Percentiles rank a stretch among this genome's conserved stretches.
Evolutionary conservation across 2,888 invertebrate species (phyloP).

Genomic region (Drosophila leonis): DNA sequence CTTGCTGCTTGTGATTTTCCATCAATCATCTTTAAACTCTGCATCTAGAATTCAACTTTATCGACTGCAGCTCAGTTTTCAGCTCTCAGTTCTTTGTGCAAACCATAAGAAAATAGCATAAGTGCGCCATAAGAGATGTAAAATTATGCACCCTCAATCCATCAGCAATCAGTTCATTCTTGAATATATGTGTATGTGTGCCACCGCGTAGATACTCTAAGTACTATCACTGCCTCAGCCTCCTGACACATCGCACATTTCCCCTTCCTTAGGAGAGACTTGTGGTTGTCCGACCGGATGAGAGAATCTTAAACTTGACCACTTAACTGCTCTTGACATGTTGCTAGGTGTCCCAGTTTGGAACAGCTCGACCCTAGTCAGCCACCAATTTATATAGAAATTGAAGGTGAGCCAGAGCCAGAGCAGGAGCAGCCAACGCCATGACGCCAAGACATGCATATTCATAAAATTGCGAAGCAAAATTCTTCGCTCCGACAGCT

Average conservation of each 20-base stretch:
- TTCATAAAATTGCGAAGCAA: slow-evolving; percentile 61
- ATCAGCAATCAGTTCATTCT: slow-evolving; percentile 5
- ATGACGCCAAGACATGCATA: slow-evolving; percentile 59
- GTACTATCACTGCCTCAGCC: not conserved
- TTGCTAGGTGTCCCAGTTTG: slow-evolving; percentile 28
- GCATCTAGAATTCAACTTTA: not conserved
- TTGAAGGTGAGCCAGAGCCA: slow-evolving; percentile 5
- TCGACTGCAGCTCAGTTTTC: slow-evolving; percentile 3
- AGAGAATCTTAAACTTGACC: slow-evolving; percentile 52
- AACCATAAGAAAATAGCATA: slow-evolving; percentile 1
- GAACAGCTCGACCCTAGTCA: not conserved
- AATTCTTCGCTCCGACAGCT: slow-evolving; percentile 48
- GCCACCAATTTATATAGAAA: slow-evolving; percentile 34
- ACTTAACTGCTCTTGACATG: slow-evolving; percentile 62
- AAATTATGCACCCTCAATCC: slow-evolving; percentile 50
- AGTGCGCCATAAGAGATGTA: slow-evolving; percentile 22
- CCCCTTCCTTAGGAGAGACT: not conserved
- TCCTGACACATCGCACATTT: not conserved
- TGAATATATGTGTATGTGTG: not conserved
- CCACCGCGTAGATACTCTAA: not conserved
- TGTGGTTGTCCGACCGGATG: slow-evolving; percentile 11
- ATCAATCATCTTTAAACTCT: slow-evolving; percentile 21
- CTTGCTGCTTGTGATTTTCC: not conserved
- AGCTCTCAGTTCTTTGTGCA: slow-evolving; percentile 3
- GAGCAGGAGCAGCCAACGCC: not conserved